Conservation (phyloP, 2,888 invertebrate genomes). For the Nudaria mundana region DNA sequence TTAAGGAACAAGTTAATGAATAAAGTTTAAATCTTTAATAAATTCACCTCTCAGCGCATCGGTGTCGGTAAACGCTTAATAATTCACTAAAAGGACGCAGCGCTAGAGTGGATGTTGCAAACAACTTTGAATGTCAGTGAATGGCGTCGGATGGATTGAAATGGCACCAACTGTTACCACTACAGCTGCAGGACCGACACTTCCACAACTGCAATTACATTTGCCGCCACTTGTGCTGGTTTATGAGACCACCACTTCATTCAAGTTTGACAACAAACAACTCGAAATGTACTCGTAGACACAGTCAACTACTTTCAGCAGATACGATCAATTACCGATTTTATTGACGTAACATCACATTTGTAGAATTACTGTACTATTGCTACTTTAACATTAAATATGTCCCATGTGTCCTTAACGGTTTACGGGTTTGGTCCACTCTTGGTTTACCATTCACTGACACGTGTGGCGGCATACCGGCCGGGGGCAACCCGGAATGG, state of each 20-base stretch:
- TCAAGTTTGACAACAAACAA: conserved; percentile 25
- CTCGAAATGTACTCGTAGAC: conserved; percentile 31
- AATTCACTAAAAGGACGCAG: conserved; percentile 38
- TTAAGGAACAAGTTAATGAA: conserved; percentile 31
- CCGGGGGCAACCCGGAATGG: too few species aligned
- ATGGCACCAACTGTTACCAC: conserved; percentile 5
- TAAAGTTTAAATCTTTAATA: conserved; percentile 31
- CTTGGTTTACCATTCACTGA: conserved; percentile 16
- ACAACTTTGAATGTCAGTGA: conserved; percentile 6
- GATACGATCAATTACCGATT: conserved; percentile 23
- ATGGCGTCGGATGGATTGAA: conserved; percentile 4
- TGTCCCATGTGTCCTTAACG: too few species aligned
- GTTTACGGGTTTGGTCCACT: too few species aligned
- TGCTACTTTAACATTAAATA: too few species aligned
- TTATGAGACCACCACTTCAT: too few species aligned
- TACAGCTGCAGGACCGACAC: too few species aligned
- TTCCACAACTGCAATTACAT: too few species aligned
- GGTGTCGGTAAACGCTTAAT: conserved; percentile 34
- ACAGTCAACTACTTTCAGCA: conserved; percentile 23
- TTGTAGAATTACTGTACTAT: too few species aligned
- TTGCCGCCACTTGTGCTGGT: too few species aligned
- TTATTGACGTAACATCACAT: too few species aligned
- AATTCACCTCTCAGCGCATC: conserved; percentile 24
- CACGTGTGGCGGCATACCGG: background rate
- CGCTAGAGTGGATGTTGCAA: conserved; percentile 16